Base-by-base conservation (phyloP, 2,888 invertebrate genomes). In the Thumatha senex region DNA sequence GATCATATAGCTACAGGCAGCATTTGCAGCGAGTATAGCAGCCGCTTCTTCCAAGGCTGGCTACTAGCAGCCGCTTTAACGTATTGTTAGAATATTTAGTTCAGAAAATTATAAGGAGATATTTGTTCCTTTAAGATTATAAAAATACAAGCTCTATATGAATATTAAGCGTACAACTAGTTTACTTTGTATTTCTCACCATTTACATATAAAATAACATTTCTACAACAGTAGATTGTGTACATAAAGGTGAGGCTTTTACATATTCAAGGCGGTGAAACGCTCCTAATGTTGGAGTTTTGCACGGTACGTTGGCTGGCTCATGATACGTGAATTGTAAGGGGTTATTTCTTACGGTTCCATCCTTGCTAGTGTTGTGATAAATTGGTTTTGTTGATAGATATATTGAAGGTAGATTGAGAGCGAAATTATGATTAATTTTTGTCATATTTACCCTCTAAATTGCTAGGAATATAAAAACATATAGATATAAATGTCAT, bases 271-370 rank as follows among this genome's bases (percentile, higher is more conserved):
- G 52, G 41, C 53, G 43, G 39, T 40, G 15, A 51, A 62, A 58
- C 40, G 53, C 53, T 35, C 51, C 46, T 61, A 64, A 58, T 51
- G 58, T 46, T n/a, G 42, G 50, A 54, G 44, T 46, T 51, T 66
- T 65, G 48, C 57, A 73, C 70, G 76, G 58, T 64, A 69, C 72
- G 64, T 76, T 76, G 63, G 57, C 50, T 47, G 44, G 57, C 56
- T 61, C 63, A 78, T 77, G 71, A 69, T 48, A 65, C 78, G 78
- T 76, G 69, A 73, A 73, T 54, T 35, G 36, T 53, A 56, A 51
- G 46, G 66, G 66, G 62, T 61, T 61, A 58, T 56, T 54, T 49
- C 36, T 47, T 47, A 54, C 48, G 54, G 53, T 54, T 57, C 45
- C 48, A 51, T 50, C 54, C 64, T 46, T 40, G 51, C 39, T 53